Conservation (phyloP, 2,888 invertebrate genomes). For the Lagria hirta region DNA sequence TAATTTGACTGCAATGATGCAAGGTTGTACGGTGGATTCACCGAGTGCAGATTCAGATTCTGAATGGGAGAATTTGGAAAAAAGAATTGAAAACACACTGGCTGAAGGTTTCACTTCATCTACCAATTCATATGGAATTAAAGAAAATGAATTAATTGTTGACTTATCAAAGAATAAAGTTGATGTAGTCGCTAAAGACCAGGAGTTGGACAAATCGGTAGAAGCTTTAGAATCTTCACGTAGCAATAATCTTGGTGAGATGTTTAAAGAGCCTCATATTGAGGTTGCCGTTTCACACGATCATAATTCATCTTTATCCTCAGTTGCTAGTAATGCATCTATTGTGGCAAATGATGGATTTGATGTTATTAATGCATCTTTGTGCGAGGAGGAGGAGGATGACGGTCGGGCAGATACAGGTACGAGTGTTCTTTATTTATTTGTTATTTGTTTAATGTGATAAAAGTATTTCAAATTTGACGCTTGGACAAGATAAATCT, state of each 20-base stretch:
- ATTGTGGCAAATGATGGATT: conserved; percentile 29
- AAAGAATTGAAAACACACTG: background rate
- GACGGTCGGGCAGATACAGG: too few relatives aligned
- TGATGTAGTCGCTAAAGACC: background rate
- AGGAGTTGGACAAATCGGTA: too few relatives aligned
- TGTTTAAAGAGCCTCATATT: too few relatives aligned
- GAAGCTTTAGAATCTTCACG: too few relatives aligned
- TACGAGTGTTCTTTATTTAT: too few relatives aligned
- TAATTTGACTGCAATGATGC: too few relatives aligned
- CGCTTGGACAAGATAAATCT: background rate
- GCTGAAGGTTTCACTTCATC: background rate
- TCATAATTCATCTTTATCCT: too few relatives aligned
- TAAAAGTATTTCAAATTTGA: background rate
- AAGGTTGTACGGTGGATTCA: too few relatives aligned
- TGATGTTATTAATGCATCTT: conserved; percentile 38
- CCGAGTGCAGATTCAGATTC: conserved; percentile 19
- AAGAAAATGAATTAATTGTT: conserved; percentile 21
- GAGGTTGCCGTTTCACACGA: too few relatives aligned
- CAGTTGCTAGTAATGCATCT: conserved; percentile 12
- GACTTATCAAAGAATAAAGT: conserved; percentile 10
- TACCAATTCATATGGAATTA: conserved; percentile 16
- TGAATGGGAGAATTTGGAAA: conserved; percentile 14
- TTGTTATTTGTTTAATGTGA: background rate
- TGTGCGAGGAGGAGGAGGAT: conserved; percentile 34
- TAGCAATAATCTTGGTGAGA: too few relatives aligned